A percentile compares a stretch with the other conserved stretches of the same genome.
phyloP scores from a whole-genome alignment of 2,888 invertebrate species.

The Trachelus troglodyta region DNA sequence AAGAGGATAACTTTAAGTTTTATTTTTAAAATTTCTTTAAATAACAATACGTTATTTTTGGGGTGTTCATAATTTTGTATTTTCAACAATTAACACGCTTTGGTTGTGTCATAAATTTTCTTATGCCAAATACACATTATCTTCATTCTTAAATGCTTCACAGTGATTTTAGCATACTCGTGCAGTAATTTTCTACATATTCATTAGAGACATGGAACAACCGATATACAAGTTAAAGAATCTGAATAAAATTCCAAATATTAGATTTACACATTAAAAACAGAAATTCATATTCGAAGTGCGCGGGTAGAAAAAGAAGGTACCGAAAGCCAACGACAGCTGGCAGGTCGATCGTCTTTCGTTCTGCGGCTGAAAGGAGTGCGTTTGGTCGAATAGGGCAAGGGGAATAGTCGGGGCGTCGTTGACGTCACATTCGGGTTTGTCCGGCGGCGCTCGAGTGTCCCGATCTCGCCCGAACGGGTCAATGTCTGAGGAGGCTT shows the following conservation, averaged over 20 bases:
- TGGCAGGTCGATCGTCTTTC: not conserved
- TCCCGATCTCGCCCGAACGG: slow-evolving; percentile 76
- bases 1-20: not conserved
- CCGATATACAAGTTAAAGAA: no score
- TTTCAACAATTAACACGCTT: not conserved
- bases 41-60: not conserved
- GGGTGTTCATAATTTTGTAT: not conserved
- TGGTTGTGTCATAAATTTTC: not conserved
- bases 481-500: slow-evolving; percentile 75
- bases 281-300: not conserved
- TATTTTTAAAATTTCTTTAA: not conserved
- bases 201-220: not conserved
- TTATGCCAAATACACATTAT: not conserved
- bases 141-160: not conserved
- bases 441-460: slow-evolving; percentile 70
- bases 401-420: slow-evolving; percentile 36
- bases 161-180: not conserved
- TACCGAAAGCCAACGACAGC: not conserved
- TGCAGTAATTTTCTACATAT: not conserved
- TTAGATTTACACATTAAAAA: not conserved
- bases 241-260: not conserved
- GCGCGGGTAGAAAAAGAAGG: not conserved
- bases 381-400: not conserved
- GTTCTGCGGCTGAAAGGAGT: not conserved
- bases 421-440: slow-evolving; percentile 62